Evolutionary conservation across 2,797 vertebrate species (phyloP).

Genomic region (Brachymystax lenok): DNA sequence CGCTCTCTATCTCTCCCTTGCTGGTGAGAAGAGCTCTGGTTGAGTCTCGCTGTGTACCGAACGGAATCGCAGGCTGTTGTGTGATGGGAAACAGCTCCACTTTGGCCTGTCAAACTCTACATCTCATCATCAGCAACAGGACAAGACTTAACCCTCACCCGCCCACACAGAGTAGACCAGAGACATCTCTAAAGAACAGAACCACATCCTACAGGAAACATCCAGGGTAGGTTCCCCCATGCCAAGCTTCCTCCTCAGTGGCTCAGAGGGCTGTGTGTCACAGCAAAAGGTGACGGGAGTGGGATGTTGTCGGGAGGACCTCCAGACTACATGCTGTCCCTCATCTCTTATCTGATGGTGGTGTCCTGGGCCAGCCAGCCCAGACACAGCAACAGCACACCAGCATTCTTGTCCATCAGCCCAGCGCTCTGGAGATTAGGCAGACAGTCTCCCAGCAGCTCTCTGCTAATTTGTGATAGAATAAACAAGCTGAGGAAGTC

Average conservation of each 20-base stretch:
- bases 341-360: neutral
- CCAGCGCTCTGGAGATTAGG: constrained; percentile 54
- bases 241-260: neutral
- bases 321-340: neutral
- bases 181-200: constrained; percentile 2
- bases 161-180: constrained; percentile 29
- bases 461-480: constrained; percentile 43
- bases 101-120: constrained; percentile 61
- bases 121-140: constrained; percentile 42
- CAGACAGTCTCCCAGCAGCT: constrained; percentile 40
- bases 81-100: constrained; percentile 77
- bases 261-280: constrained; percentile 4
- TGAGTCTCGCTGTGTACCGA: constrained; percentile 15
- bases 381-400: constrained; percentile 30
- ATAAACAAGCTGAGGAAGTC: constrained; percentile 50
- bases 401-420: constrained; percentile 63
- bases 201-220: constrained; percentile 13
- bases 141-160: constrained; percentile 64
- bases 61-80: constrained; percentile 61
- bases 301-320: neutral
- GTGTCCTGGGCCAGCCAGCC: neutral
- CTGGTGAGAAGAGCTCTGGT: constrained; percentile 25
- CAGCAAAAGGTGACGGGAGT: constrained; percentile 12
- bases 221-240: neutral
- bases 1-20: constrained; percentile 48